Base-by-base conservation (phyloP, 2,113 vertebrate genomes). In the Triplophysa siluroides region DNA sequence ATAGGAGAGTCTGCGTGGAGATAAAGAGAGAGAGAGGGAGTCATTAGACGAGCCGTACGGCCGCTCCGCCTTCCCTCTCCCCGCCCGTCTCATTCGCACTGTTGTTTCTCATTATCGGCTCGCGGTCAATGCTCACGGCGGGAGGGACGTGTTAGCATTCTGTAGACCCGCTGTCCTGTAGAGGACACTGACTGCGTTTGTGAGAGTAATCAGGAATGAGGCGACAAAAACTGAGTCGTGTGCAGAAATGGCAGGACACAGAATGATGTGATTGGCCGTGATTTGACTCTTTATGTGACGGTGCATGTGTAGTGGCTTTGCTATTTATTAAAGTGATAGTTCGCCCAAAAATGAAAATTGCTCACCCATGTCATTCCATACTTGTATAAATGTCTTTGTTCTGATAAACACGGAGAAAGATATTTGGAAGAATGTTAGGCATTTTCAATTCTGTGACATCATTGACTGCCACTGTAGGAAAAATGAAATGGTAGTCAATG, bases 1-100 rank as follows among this genome's bases (percentile, higher is more conserved):
- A 92, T 99, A 99, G 54, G 97, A 97, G 90, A 99, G 97, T 91
- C 98, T 99, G 86, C 8, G 83, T 79, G 81, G 88, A 92, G 90
- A 92, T 80, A 93, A 93, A 85, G 91, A 88, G 88, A 66, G 80
- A 19, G 26, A 88, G 88, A 66, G 80, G 87, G 86, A 89, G 87
- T 92, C 85, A 88, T 91, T 90, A 89, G 70, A 76, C 78, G 77
- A 33, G 85, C 90, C 88, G 76, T 81, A 88, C 85, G 82, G 87
- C 83, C 73, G 75, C 71, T 76, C 60, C 65, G 71, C 80, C 65
- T 64, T 45, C 64, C 68, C 76, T 24, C 68, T 73, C 43, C 12
- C 69, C 65, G 74, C 21, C 71, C 80, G 72, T 58, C 67, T 82
- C 67, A 69, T 79, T 52, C 54, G 19, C 12, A 68, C 61, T 78